phyloP scores from a whole-genome alignment of 2,888 invertebrate genomes.

The Ormyrus labotus region DNA sequence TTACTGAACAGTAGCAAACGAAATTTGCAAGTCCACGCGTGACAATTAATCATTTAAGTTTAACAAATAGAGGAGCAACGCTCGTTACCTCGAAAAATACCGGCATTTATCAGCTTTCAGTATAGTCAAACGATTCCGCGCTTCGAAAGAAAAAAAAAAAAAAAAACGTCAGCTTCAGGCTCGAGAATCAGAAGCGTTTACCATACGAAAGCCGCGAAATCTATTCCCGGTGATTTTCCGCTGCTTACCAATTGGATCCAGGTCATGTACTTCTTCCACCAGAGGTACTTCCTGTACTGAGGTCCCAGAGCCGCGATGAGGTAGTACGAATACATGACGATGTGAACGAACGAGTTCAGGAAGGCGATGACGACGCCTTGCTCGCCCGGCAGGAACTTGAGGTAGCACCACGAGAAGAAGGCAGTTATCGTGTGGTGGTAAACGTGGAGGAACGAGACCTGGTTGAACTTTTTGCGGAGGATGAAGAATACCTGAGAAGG shows the following conservation, averaged over 20 bases:
- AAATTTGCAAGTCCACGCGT: no score
- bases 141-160: no score
- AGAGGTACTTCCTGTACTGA: constrained; percentile 84
- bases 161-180: no score
- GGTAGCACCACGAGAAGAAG: constrained; percentile 75
- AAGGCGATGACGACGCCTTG: constrained; percentile 84
- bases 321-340: constrained; percentile 90
- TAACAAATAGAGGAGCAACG: no score
- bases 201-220: no score
- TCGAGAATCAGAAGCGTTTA: no score
- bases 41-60: no score
- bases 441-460: constrained; percentile 79
- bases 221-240: no score
- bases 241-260: constrained; percentile 84
- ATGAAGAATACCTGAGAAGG: constrained; percentile 77
- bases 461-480: constrained; percentile 79
- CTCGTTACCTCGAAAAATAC: no score
- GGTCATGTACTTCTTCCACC: constrained; percentile 92
- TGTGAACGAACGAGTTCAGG: constrained; percentile 86
- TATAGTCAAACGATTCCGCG: no score
- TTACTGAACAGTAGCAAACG: no score
- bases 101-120: no score
- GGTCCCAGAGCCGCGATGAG: constrained; percentile 87
- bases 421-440: constrained; percentile 78
- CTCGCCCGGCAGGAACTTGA: constrained; percentile 79